These are phyloP conservation scores for Brachyrhaphis roseni DNA, from an alignment of 2,797 vertebrate species.

Conservation along the genomic window DNA sequence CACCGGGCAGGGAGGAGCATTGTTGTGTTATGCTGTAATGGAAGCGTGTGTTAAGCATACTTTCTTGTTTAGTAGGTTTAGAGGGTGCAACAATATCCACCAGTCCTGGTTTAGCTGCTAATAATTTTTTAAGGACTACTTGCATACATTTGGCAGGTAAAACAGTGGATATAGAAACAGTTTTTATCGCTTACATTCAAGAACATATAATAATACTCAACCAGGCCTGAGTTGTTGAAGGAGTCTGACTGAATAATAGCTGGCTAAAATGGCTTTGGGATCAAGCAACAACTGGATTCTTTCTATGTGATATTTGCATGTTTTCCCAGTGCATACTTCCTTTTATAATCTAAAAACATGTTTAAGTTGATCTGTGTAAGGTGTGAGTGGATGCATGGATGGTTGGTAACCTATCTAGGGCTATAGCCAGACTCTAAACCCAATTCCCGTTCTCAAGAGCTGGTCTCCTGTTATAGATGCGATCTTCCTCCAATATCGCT, in stretches of 20 bases:
- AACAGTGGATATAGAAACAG: background rate
- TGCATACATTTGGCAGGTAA: background rate
- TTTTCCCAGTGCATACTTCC: background rate
- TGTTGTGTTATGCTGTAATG: slow-evolving; percentile 20
- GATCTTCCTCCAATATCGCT: background rate
- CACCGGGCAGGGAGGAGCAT: slow-evolving; percentile 10
- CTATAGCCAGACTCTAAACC: background rate
- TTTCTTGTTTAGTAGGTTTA: slow-evolving; percentile 26
- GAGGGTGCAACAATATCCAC: slow-evolving; percentile 6
- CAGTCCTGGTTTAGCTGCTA: slow-evolving; percentile 27
- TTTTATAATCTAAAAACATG: background rate
- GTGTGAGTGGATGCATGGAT: background rate
- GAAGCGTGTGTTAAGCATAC: slow-evolving; percentile 4
- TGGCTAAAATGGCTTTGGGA: background rate
- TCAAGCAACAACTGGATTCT: background rate
- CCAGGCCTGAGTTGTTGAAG: background rate
- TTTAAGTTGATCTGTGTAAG: background rate
- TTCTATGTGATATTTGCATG: background rate
- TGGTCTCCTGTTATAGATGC: background rate
- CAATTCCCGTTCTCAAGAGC: background rate
- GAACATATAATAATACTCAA: background rate
- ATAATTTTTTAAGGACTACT: background rate
- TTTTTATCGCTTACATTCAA: background rate
- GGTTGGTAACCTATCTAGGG: background rate
- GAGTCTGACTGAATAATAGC: background rate